Evolutionary conservation across 2,888 invertebrate genomes (phyloP).

Genomic region (Cataglyphis albicans): DNA sequence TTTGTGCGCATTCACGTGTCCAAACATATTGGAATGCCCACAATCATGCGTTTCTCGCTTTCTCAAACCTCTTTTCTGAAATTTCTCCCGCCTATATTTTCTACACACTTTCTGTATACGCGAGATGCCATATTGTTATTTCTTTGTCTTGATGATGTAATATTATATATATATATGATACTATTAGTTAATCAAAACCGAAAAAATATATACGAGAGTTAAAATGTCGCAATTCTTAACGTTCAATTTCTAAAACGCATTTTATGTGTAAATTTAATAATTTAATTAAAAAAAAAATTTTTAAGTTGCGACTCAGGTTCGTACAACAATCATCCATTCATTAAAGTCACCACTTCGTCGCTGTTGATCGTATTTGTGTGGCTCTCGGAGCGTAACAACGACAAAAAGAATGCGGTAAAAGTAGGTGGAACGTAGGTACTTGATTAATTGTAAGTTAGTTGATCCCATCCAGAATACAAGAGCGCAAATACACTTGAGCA

Average conservation of each 20-base stretch:
- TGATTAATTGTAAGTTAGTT: slow-evolving; percentile 13
- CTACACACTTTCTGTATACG: slow-evolving; percentile 34
- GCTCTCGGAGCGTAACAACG: slow-evolving; percentile 27
- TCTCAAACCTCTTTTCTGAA: slow-evolving; percentile 77
- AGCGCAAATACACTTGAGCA: slow-evolving; percentile 34
- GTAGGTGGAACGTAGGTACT: slow-evolving; percentile 55
- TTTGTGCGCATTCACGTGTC: slow-evolving; percentile 20
- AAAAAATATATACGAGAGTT: neutral
- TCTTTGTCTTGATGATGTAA: neutral
- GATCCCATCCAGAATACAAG: slow-evolving; percentile 25
- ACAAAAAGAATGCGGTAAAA: slow-evolving; percentile 60
- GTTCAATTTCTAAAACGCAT: neutral
- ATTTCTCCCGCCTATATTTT: slow-evolving; percentile 77
- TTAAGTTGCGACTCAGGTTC: neutral
- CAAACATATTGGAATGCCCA: slow-evolving; percentile 70
- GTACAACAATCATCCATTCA: slow-evolving; percentile 21
- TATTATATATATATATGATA: neutral
- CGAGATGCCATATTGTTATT: neutral
- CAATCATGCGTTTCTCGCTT: slow-evolving; percentile 75
- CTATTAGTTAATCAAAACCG: neutral
- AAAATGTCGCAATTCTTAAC: neutral
- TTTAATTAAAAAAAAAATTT: neutral
- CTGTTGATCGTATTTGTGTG: neutral
- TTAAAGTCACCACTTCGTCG: slow-evolving; percentile 30
- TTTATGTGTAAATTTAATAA: neutral